Percentiles rank a stretch among this genome's conserved stretches.
These are phyloP conservation scores for Hemithea aestivaria DNA, from an alignment of 2,888 invertebrate genomes.

Conservation along the genomic window DNA sequence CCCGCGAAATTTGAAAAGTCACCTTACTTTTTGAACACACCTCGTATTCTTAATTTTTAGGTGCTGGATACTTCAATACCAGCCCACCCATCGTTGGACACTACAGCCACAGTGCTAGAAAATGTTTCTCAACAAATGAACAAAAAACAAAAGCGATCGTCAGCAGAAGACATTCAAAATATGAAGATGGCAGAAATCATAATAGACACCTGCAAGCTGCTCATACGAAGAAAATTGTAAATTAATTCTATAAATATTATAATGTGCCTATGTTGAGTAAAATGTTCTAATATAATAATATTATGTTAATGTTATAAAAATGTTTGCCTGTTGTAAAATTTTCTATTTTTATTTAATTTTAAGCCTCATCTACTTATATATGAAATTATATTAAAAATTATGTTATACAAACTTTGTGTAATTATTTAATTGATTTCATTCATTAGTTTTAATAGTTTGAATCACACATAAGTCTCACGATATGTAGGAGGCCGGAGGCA, in stretches of 20 bases:
- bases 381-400: background rate
- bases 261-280: background rate
- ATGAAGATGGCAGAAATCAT: slow-evolving; percentile 56
- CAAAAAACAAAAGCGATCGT: slow-evolving; percentile 35
- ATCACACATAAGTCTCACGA: too few relatives aligned
- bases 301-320: background rate
- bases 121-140: slow-evolving; percentile 49
- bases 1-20: too few relatives aligned
- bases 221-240: slow-evolving; percentile 48
- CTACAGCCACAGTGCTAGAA: slow-evolving; percentile 54
- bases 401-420: background rate
- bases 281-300: background rate
- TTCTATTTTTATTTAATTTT: too few relatives aligned
- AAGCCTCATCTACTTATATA: too few relatives aligned
- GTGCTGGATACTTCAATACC: slow-evolving; percentile 60
- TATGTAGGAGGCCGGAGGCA: too few relatives aligned
- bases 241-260: background rate
- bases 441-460: too few relatives aligned
- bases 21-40: too few relatives aligned
- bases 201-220: slow-evolving; percentile 57
- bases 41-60: slow-evolving; percentile 49
- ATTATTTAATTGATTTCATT: too few relatives aligned
- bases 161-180: slow-evolving; percentile 38
- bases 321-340: background rate
- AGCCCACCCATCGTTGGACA: slow-evolving; percentile 53